Evolutionary conservation across 53 echinoderm and acorn worm genomes (phyloP).

Genomic region (Antedon mediterranea): DNA sequence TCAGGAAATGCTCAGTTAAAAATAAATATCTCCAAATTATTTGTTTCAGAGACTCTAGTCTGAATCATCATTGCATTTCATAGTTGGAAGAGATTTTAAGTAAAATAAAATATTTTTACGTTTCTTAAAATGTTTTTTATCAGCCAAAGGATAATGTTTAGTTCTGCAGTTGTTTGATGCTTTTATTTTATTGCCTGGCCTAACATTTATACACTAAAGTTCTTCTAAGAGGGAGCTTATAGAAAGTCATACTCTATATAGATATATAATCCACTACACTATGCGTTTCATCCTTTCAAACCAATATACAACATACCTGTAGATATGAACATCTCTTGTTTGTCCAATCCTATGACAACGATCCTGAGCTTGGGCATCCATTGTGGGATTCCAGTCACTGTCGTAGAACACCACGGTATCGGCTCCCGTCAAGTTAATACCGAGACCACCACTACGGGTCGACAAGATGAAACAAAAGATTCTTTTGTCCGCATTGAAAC

Average conservation of each 20-base stretch:
- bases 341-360: conserved; percentile 96
- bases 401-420: conserved; percentile 98
- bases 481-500: conserved; percentile 89
- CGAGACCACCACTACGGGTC: conserved; percentile 83
- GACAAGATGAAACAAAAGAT: conserved; percentile 99
- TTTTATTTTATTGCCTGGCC: too few relatives aligned
- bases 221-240: too few relatives aligned
- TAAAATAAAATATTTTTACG: too few relatives aligned
- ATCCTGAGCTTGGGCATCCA: conserved; percentile 99
- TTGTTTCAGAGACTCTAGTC: conserved; percentile 38
- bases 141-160: too few relatives aligned
- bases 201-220: too few relatives aligned
- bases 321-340: conserved; percentile 96
- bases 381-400: conserved; percentile 98
- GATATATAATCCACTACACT: too few relatives aligned
- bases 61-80: conserved; percentile 26
- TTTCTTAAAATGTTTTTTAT: too few relatives aligned
- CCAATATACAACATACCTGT: conserved; percentile 38
- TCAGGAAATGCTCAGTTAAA: background rate
- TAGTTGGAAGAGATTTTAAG: background rate
- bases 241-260: too few relatives aligned
- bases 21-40: conserved; percentile 3
- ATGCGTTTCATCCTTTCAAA: background rate
- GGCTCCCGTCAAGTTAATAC: conserved; percentile 87
- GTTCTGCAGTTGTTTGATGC: too few relatives aligned